Evolutionary conservation across 2,888 invertebrate species (phyloP), one percentile per base, ranked within the genome.

Genomic region (Epinotia nisella): DNA sequence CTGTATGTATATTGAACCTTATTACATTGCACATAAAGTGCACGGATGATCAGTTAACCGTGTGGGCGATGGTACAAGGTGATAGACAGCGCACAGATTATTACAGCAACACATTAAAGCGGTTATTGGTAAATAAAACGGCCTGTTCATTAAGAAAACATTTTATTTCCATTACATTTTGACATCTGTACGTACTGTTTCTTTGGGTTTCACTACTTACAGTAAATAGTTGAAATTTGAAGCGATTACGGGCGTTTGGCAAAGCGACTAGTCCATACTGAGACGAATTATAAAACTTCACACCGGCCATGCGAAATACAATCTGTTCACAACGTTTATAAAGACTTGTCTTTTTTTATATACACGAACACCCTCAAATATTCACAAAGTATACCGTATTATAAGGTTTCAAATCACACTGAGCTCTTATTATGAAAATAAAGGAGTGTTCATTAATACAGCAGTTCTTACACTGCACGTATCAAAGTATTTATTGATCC

Each of bases 101-200:
- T 29, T 3, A 39, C 39, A 53, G 4, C 19, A n/a, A 53, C 7
- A 17, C 53, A 17, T n/a, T 17, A n/a, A n/a, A n/a, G n/a, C n/a
- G n/a, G n/a, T 11, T 55, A 1, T 55, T 21, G 53, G 2, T 62
- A 58, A 80, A 77, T 69, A 76, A 82, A 82, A 79, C n/a, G 35
- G 70, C 61, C 56, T 39, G 7, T 75, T 82, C 74, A 79, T 78
- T 75, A 79, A 80, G 76, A 80, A 83, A 87, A 86, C 83, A 82
- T 86, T 90, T 90, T 86, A 90, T 88, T 89, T 88, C 85, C 86
- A 88, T 88, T 90, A 90, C 87, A 87, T 83, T 86, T 86, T 84
- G 84, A 89, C 87, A 88, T 86, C 77, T 78, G 81, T 77, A 80
- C 80, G 81, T 79, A 80, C 79, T 80, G 79, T 82, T 84, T 91